Conservation (phyloP, 2,113 vertebrate species). For the Heptranchias perlo region DNA sequence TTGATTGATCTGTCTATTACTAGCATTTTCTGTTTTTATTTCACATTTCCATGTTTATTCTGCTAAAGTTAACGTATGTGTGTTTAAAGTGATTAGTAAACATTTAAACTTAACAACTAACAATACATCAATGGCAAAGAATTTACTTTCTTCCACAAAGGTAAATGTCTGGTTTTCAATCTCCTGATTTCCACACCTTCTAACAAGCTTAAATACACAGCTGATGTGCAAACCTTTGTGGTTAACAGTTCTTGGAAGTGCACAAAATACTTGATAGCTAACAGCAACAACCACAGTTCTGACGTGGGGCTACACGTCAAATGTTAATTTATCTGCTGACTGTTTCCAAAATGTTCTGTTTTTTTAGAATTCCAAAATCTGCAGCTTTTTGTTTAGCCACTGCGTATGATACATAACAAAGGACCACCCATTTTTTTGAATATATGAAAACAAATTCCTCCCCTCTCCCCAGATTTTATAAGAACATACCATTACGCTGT, state of each 20-base stretch:
- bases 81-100: background rate
- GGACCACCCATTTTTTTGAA: background rate
- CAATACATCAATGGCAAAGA: background rate
- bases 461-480: background rate
- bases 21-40: background rate
- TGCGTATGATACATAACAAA: background rate
- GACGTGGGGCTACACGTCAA: background rate
- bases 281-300: too few relatives aligned
- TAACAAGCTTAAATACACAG: too few relatives aligned
- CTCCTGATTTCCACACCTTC: background rate
- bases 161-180: background rate
- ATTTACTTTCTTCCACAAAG: background rate
- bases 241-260: background rate
- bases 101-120: background rate
- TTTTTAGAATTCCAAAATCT: background rate
- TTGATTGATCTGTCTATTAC: background rate
- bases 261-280: too few relatives aligned
- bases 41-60: background rate
- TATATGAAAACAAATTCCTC: background rate
- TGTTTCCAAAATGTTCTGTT: background rate
- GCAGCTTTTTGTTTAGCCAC: background rate
- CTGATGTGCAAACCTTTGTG: background rate
- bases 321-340: background rate
- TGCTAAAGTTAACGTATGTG: background rate
- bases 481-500: background rate